These are phyloP conservation scores for Cynoglossus semilaevis DNA, from an alignment of 2,113 vertebrate species.

Conservation along the genomic window DNA sequence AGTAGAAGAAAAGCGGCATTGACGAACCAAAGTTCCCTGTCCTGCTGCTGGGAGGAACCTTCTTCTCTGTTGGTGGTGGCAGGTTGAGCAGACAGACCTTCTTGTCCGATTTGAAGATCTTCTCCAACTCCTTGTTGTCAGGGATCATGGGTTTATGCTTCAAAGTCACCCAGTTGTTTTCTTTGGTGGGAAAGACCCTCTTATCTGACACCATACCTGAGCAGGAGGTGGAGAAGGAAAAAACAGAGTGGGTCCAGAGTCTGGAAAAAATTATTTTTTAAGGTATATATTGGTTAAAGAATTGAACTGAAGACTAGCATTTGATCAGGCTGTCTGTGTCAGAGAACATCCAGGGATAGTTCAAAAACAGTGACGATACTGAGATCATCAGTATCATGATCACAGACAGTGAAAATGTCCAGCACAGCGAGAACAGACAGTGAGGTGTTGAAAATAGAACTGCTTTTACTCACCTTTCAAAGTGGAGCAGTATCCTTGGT, in stretches of 20 bases:
- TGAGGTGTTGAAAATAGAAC: too few relatives aligned
- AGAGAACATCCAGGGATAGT: too few relatives aligned
- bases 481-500: slow-evolving; percentile 62
- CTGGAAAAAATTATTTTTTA: too few relatives aligned
- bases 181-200: slow-evolving; percentile 76
- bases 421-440: too few relatives aligned
- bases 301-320: too few relatives aligned
- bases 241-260: not conserved
- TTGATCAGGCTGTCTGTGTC: too few relatives aligned
- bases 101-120: slow-evolving; percentile 68
- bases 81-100: slow-evolving; percentile 74
- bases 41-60: slow-evolving; percentile 23
- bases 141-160: slow-evolving; percentile 70
- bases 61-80: slow-evolving; percentile 68
- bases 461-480: slow-evolving; percentile 68
- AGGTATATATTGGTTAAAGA: too few relatives aligned
- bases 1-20: not conserved
- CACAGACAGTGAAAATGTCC: too few relatives aligned
- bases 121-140: slow-evolving; percentile 74
- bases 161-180: slow-evolving; percentile 74
- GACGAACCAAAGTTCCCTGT: slow-evolving; percentile 22
- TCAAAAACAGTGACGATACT: too few relatives aligned
- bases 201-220: slow-evolving; percentile 73
- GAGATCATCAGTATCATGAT: too few relatives aligned
- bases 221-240: not conserved